Conservation (phyloP, 2,797 vertebrate genomes). For the Manis pentadactyla region DNA sequence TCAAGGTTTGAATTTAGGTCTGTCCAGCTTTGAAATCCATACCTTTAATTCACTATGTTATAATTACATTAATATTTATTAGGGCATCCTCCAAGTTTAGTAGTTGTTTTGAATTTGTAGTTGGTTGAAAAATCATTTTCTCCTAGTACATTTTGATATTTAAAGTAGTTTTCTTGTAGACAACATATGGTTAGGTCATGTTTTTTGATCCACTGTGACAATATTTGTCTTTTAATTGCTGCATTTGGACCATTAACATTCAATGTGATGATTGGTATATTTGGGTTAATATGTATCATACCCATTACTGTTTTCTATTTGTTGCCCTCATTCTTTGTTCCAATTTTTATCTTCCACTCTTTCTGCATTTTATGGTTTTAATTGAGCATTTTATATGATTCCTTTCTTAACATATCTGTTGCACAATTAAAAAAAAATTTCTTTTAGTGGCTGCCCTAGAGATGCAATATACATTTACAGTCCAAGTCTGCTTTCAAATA, state of each 20-base stretch:
- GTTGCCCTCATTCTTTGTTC: not conserved
- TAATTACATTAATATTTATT: not conserved
- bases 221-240: not conserved
- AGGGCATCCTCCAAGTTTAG: not conserved
- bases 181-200: not conserved
- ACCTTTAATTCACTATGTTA: not conserved
- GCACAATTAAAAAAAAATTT: too few relatives aligned
- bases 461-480: not conserved
- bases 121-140: conserved; percentile 18
- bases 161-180: not conserved
- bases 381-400: not conserved
- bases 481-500: not conserved
- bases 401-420: not conserved
- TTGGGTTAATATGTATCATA: not conserved
- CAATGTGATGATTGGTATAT: not conserved
- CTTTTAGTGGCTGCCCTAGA: not conserved
- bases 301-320: not conserved
- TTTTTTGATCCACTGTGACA: not conserved
- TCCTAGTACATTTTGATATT: not conserved
- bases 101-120: conserved; percentile 37
- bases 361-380: not conserved
- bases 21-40: not conserved
- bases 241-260: not conserved
- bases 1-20: not conserved
- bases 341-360: not conserved